Evolutionary conservation across 2,113 vertebrate genomes (phyloP).

Genomic region (Stigmatopora argus): DNA sequence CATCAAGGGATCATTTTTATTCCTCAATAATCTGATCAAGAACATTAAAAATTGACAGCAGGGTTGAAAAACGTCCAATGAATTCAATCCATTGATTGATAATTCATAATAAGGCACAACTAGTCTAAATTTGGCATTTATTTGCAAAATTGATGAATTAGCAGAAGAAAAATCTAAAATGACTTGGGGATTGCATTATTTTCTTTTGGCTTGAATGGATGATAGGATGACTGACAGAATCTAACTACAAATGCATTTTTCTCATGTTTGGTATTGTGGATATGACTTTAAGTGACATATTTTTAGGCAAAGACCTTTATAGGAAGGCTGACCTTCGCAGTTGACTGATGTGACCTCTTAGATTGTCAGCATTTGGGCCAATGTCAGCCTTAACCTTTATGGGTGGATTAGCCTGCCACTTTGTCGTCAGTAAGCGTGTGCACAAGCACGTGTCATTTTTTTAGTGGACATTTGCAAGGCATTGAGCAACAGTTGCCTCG

Average conservation of each 20-base stretch:
- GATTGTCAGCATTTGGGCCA: conserved; percentile 65
- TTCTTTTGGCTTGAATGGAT: background rate
- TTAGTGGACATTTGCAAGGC: conserved; percentile 9
- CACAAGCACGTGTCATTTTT: conserved; percentile 19
- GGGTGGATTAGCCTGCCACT: conserved; percentile 61
- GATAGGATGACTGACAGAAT: background rate
- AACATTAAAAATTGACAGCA: no score
- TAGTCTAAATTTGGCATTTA: no score
- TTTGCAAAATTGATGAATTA: no score
- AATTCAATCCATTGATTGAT: no score
- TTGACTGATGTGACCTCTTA: conserved; percentile 74
- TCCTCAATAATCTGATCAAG: no score
- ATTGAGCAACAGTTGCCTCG: background rate
- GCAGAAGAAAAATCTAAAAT: background rate
- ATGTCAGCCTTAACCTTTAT: conserved; percentile 74
- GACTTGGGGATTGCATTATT: no score
- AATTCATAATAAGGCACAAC: no score
- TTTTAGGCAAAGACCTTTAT: conserved; percentile 75
- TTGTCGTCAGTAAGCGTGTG: conserved; percentile 5
- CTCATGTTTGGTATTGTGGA: conserved; percentile 11
- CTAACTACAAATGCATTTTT: background rate
- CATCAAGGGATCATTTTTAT: no score
- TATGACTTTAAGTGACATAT: conserved; percentile 75
- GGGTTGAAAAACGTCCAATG: no score
- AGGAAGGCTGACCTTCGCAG: conserved; percentile 72